phyloP scores from a whole-genome alignment of 2,113 vertebrate genomes.

The Indicator maculatus region DNA sequence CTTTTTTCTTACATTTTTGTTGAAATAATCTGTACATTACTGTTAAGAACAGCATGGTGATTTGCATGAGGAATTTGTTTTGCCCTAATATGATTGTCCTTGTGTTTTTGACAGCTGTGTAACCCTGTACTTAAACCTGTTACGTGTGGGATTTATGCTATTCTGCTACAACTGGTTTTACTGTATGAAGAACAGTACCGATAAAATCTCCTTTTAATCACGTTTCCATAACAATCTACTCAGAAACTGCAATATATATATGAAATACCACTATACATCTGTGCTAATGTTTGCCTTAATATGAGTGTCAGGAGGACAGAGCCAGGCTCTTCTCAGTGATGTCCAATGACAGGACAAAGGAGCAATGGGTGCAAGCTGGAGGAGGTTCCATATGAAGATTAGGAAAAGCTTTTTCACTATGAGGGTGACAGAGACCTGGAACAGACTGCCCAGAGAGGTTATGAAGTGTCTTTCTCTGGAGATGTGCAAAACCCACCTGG shows the following conservation, averaged over 20 bases:
- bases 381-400: no score
- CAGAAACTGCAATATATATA: neutral
- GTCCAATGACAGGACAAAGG: no score
- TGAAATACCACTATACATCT: neutral
- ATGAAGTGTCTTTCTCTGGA: no score
- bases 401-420: no score
- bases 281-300: neutral
- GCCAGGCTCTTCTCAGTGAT: no score
- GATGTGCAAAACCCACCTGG: no score
- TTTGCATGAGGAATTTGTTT: neutral
- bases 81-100: neutral
- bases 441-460: no score
- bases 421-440: no score
- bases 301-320: no score
- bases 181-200: neutral
- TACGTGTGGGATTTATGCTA: neutral
- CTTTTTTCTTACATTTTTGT: neutral
- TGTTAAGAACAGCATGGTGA: neutral
- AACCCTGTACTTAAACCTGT: neutral
- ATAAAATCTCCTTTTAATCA: neutral
- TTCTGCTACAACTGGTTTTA: neutral
- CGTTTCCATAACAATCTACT: neutral
- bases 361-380: no score
- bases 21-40: neutral
- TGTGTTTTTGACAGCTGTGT: neutral